Base-by-base conservation (phyloP, 2,888 invertebrate genomes). In the Bibio marci region DNA sequence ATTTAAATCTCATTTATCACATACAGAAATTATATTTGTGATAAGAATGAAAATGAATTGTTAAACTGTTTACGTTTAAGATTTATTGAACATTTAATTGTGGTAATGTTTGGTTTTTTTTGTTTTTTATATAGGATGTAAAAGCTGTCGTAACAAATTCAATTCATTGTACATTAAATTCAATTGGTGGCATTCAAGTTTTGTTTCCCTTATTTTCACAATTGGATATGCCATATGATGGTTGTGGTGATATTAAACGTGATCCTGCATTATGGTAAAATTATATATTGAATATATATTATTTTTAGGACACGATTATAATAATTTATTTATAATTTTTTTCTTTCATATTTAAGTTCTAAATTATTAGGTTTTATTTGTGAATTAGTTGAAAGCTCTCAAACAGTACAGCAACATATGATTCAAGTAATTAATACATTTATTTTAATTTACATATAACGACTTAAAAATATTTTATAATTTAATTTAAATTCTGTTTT, bases 131-230 rank as follows among this genome's bases (percentile, higher is more conserved):
- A 26, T 67, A 94, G 91, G 95, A 95, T 61, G 97, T 98, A 52
- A 95, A 95, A 71, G 95, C 98, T 51, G 92, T 99, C 54, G 86
- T 95, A 57, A 98, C 98, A 44, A 91, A 95, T 69, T 95, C 95
- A 57, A 95, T 98, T 67, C 94, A 97, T 71, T 91, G 91, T 65
- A 95, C 97, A 27, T 71, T 98, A 52, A 97, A 98, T 66, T 97
- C 97, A 40, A 87, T 99, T 56, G 98, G 98, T 45, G 98, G 98
- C 45, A 92, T 98, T 56, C 92, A 90, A 69, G 92, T 97, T 55
- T 70, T 98, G 48, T 94, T 97, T 66, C 97, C 98, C 45, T 70
- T 98, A 52, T 97, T 98, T 67, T 87, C 92, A 22, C 97, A 98
- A 65, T 70, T 98, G 56, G 97, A 98, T 65, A 72, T 91, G 69